Conservation (phyloP, 2,888 invertebrate genomes). For the Seira ritae region DNA sequence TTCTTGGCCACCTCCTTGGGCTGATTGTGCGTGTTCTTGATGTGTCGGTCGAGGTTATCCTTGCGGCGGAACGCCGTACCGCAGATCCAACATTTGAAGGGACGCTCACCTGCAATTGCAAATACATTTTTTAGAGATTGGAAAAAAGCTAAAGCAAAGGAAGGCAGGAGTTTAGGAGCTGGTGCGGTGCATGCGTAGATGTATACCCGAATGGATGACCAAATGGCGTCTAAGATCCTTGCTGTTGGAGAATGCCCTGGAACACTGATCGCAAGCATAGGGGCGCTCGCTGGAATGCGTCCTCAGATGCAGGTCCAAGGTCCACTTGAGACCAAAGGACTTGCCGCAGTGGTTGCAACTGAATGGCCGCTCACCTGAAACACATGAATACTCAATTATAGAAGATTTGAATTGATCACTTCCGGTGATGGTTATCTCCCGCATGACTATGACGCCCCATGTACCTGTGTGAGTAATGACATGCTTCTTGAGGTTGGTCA, state of each 20-base stretch:
- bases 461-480: conserved; percentile 79
- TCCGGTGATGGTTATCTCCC: too few species aligned
- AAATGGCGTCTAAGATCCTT: conserved; percentile 84
- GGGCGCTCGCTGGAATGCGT: conserved; percentile 79
- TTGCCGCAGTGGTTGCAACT: conserved; percentile 81
- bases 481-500: conserved; percentile 84
- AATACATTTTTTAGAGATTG: neutral
- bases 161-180: too few species aligned
- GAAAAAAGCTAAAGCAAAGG: neutral
- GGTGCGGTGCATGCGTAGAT: neutral
- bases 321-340: conserved; percentile 80
- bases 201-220: conserved; percentile 82
- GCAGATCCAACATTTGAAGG: conserved; percentile 84
- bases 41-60: conserved; percentile 81
- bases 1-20: conserved; percentile 73
- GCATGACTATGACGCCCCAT: neutral
- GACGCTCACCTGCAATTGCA: conserved; percentile 80
- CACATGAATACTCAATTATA: too few species aligned
- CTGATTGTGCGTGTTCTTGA: conserved; percentile 73
- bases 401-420: too few species aligned
- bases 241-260: conserved; percentile 82
- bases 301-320: conserved; percentile 79
- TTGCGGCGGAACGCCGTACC: conserved; percentile 84
- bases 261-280: conserved; percentile 82
- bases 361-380: conserved; percentile 78